These are phyloP conservation scores for Nautilus pompilius DNA, from an alignment of 1,140 invertebrate species.

Conservation along the genomic window DNA sequence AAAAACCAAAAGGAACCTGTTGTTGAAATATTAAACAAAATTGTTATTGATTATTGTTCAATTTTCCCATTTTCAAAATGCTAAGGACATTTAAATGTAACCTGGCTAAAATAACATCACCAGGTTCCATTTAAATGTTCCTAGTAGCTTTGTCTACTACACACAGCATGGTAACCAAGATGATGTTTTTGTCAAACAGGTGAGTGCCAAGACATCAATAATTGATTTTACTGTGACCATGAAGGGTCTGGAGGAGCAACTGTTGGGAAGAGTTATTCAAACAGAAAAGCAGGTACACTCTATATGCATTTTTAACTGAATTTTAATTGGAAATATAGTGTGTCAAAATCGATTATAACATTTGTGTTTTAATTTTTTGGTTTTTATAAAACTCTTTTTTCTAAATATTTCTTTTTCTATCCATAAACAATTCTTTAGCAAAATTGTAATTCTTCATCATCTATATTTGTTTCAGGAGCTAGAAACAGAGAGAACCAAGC, in stretches of 20 bases:
- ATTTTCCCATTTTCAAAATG: too few relatives aligned
- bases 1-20: too few relatives aligned
- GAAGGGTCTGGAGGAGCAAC: conserved; percentile 91
- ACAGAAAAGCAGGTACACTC: conserved; percentile 83
- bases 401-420: not conserved
- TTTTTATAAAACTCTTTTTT: not conserved
- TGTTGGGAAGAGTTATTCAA: conserved; percentile 86
- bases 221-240: conserved; percentile 98
- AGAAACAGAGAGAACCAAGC: conserved; percentile 83
- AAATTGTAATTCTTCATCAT: conserved; percentile 1
- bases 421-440: not conserved
- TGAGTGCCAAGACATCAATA: conserved; percentile 83
- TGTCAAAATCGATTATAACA: not conserved
- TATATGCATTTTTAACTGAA: not conserved
- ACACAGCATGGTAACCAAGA: too few relatives aligned
- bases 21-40: too few relatives aligned
- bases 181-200: conserved; percentile 13
- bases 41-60: too few relatives aligned
- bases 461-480: conserved; percentile 69
- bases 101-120: too few relatives aligned
- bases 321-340: not conserved
- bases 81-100: too few relatives aligned
- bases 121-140: too few relatives aligned
- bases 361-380: not conserved
- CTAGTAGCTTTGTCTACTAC: too few relatives aligned